These are phyloP conservation scores for Heteromyza rotundicornis DNA, from an alignment of 2,888 invertebrate species.

Conservation along the genomic window DNA sequence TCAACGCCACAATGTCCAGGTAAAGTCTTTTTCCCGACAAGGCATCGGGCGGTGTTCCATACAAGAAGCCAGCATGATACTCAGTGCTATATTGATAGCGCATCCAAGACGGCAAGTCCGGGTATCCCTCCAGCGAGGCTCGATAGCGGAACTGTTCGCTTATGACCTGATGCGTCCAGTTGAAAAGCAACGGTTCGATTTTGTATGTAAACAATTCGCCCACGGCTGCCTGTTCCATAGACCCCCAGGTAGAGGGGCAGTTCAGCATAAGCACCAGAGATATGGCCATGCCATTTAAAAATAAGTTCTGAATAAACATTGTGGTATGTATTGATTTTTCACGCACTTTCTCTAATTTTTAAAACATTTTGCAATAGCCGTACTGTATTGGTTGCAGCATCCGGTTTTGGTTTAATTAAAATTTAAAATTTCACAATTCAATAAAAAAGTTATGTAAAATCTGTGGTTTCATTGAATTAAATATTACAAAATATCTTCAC, in stretches of 20 bases:
- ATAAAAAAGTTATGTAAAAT: too few species aligned
- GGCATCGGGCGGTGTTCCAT: conserved; percentile 79
- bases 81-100: conserved; percentile 81
- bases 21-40: conserved; percentile 65
- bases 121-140: conserved; percentile 76
- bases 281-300: conserved; percentile 6
- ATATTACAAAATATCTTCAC: too few species aligned
- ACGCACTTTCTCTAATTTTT: background rate
- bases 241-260: conserved; percentile 11
- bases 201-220: conserved; percentile 80
- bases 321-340: too few species aligned
- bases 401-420: too few species aligned
- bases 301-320: background rate
- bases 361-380: background rate
- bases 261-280: conserved; percentile 7
- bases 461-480: too few species aligned
- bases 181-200: conserved; percentile 78
- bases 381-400: too few species aligned
- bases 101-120: conserved; percentile 87
- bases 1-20: conserved; percentile 78
- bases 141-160: conserved; percentile 67
- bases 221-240: conserved; percentile 52
- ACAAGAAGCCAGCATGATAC: conserved; percentile 80
- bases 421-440: too few species aligned
- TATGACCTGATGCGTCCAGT: conserved; percentile 70